Percentiles rank a stretch among this genome's conserved stretches.
phyloP scores from a whole-genome alignment of 1,140 invertebrate species.

The Drosophila lacertosa region DNA sequence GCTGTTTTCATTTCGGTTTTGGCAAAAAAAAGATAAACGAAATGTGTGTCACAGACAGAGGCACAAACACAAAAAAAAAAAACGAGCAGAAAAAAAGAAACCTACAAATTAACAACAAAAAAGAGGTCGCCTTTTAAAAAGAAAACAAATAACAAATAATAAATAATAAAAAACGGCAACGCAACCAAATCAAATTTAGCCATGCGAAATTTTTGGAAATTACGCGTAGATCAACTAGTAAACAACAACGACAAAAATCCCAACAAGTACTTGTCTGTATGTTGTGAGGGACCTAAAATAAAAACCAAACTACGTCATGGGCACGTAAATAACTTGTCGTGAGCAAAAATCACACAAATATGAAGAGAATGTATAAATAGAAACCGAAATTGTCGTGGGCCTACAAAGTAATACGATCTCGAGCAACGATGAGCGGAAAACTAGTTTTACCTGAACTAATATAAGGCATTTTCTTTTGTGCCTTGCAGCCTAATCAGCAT shows the following conservation, averaged over 20 bases:
- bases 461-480: not conserved
- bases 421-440: not conserved
- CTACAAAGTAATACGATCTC: constrained; percentile 3
- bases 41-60: constrained; percentile 68
- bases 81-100: constrained; percentile 58
- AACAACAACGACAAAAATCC: constrained; percentile 35
- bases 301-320: constrained; percentile 56
- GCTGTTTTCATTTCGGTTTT: constrained; percentile 51
- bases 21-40: constrained; percentile 31
- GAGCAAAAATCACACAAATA: constrained; percentile 3
- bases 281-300: constrained; percentile 40
- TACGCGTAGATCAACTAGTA: constrained; percentile 35
- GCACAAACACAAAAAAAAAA: constrained; percentile 8
- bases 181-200: constrained; percentile 36
- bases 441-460: not conserved
- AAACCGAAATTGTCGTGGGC: constrained; percentile 27
- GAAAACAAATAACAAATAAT: constrained; percentile 12
- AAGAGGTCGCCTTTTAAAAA: constrained; percentile 38
- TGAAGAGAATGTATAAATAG: constrained; percentile 41
- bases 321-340: constrained; percentile 32
- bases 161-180: constrained; percentile 40
- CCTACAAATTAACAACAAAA: constrained; percentile 68
- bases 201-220: constrained; percentile 51
- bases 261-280: constrained; percentile 48
- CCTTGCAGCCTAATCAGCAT: not conserved